A percentile compares a stretch with the other conserved stretches of the same genome.
phyloP scores from a whole-genome alignment of 2,888 invertebrate genomes.

The Papilio demoleus region DNA sequence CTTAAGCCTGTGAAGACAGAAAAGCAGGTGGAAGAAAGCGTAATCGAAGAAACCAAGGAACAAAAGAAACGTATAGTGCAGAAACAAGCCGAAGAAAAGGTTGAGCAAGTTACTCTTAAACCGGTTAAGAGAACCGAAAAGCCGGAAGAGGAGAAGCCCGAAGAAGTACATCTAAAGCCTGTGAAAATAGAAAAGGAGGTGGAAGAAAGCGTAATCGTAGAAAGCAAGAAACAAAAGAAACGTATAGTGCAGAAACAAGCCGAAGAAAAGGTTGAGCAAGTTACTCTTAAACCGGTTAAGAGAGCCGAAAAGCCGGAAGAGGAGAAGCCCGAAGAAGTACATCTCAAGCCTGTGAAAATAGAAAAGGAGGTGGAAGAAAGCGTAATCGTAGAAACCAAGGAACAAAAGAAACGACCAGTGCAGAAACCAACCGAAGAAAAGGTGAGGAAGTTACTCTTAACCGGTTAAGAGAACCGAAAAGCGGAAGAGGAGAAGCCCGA shows the following conservation, averaged over 20 bases:
- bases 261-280: conserved; percentile 72
- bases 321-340: conserved; percentile 70
- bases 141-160: conserved; percentile 63
- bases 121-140: conserved; percentile 43
- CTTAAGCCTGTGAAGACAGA: conserved; percentile 50
- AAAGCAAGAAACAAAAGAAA: not conserved
- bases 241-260: conserved; percentile 52
- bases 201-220: conserved; percentile 44
- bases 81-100: conserved; percentile 64
- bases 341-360: not conserved
- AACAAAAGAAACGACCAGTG: not conserved
- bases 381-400: too few relatives aligned
- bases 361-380: too few relatives aligned
- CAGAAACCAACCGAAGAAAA: not conserved
- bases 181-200: conserved; percentile 47
- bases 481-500: conserved; percentile 64
- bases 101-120: conserved; percentile 46
- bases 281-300: conserved; percentile 75
- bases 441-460: not conserved
- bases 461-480: not conserved
- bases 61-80: conserved; percentile 28
- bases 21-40: conserved; percentile 47
- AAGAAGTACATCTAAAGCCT: conserved; percentile 58
- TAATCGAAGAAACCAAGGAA: too few relatives aligned
- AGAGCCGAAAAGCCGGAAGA: conserved; percentile 52